Conservation (phyloP, 2,888 invertebrate genomes). For the Ganaspis brasiliensis region DNA sequence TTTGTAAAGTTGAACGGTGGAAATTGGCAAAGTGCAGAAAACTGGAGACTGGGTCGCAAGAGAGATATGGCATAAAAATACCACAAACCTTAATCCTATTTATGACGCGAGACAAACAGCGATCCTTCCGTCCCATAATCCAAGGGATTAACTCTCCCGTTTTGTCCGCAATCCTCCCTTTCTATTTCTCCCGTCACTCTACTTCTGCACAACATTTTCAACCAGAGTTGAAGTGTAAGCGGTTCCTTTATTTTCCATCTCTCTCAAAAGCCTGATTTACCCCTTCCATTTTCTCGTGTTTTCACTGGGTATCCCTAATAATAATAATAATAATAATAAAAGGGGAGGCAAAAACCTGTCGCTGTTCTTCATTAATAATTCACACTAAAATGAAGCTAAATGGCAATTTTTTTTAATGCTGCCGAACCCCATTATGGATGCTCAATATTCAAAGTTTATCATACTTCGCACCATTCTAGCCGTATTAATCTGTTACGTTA, state of each 20-base stretch:
- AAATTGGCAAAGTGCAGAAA: conserved; percentile 39
- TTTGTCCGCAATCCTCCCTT: conserved; percentile 32
- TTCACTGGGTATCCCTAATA: background rate
- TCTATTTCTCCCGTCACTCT: conserved; percentile 25
- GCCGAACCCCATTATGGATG: background rate
- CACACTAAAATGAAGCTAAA: conserved; percentile 20
- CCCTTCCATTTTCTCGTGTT: conserved; percentile 3
- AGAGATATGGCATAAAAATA: conserved; percentile 60
- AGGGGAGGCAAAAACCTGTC: conserved; percentile 3
- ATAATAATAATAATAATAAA: background rate
- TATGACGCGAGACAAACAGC: conserved; percentile 71
- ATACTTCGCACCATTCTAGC: background rate
- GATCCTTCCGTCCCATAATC: conserved; percentile 70
- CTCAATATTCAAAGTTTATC: conserved; percentile 37
- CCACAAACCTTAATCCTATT: conserved; percentile 73
- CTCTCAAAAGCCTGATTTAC: conserved; percentile 6
- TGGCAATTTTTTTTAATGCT: conserved; percentile 27
- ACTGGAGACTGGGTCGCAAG: conserved; percentile 32
- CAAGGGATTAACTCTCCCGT: conserved; percentile 64
- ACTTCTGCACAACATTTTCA: conserved; percentile 21
- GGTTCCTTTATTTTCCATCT: conserved; percentile 11
- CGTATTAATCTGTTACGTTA: conserved; percentile 9
- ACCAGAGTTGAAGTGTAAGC: conserved; percentile 35
- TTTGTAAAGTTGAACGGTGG: conserved; percentile 40
- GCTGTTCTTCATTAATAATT: conserved; percentile 31